A percentile compares a stretch with the other conserved stretches of the same genome.
Evolutionary conservation across 2,797 vertebrate species (phyloP).

Genomic region (Danio choprae): DNA sequence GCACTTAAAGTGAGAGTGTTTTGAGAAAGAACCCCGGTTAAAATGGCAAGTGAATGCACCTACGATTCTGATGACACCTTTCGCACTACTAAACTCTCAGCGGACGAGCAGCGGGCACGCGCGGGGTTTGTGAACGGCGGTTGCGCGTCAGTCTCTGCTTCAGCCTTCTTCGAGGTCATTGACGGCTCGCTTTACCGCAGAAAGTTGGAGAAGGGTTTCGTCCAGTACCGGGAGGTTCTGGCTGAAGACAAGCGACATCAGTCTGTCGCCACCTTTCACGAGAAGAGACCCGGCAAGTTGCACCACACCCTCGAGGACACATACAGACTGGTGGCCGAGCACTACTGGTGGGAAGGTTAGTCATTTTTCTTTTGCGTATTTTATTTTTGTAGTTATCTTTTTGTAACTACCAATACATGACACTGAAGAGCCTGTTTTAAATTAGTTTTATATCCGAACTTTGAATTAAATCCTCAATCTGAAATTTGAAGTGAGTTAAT

Average conservation of each 20-base stretch:
- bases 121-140: conserved; percentile 59
- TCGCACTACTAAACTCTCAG: conserved; percentile 62
- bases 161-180: conserved; percentile 78
- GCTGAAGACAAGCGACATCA: conserved; percentile 74
- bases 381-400: neutral
- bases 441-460: neutral
- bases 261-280: conserved; percentile 78
- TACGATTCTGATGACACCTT: conserved; percentile 66
- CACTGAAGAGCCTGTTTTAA: neutral
- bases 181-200: conserved; percentile 81
- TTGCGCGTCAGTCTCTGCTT: conserved; percentile 54
- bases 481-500: neutral
- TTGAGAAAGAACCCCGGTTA: conserved; percentile 54
- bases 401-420: neutral
- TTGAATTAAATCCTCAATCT: neutral
- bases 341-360: conserved; percentile 89
- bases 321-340: conserved; percentile 84
- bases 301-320: conserved; percentile 85
- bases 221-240: conserved; percentile 84
- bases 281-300: conserved; percentile 68
- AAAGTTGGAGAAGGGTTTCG: conserved; percentile 80
- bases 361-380: neutral
- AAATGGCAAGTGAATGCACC: conserved; percentile 77
- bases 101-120: conserved; percentile 56
- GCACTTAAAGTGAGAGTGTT: conserved; percentile 27